Base-by-base conservation (phyloP, 1,140 invertebrate species). In the Bombus soroeensis region DNA sequence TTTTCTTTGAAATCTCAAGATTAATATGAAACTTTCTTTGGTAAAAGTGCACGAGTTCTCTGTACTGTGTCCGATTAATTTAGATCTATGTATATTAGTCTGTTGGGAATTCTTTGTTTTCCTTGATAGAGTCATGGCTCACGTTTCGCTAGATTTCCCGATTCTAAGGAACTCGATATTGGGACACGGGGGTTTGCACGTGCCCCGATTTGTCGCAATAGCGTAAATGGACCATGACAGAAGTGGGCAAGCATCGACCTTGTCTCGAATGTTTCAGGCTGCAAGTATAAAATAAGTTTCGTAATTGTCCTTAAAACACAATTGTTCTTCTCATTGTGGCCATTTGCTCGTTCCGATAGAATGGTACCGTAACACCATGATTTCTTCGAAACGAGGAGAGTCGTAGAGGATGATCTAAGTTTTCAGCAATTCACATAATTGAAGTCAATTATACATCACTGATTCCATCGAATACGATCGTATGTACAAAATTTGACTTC, bases 201-300 rank as follows among this genome's bases (percentile, higher is more conserved):
- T 47, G 41, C 32, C 25, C 43, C 4, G n/a, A 70, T 70, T 80
- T 53, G 78, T 80, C 39, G 68, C 68, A 59, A 47, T 34, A 25
- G 18, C 47, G 68, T 71, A 81, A 72, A 81, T 71, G 68, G 37
- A 39, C 43, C 34, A 34, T 39, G 53, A 80, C 28, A 15, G 25
- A 53, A 64, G 37, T 32, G 9, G 47, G 15, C 13, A 53, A 66
- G 9, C 12, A n/a, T 72, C 68, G 66, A 57, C 37, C 68, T 81
- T 81, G 43, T 15, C 47, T 81, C 37, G 39, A 41, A 43, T 47
- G n/a, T 41, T 15, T 39, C 57, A 9, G 22, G 39, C 22, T 18
- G 34, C 13, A 28, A 43, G 1, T 28, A 39, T n/a, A 37, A 72
- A 81, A 81, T 39, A 32, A 34, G 28, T 81, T 72, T 71, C 47